phyloP scores from a whole-genome alignment of 2,113 vertebrate genomes.

The Podocnemis expansa region DNA sequence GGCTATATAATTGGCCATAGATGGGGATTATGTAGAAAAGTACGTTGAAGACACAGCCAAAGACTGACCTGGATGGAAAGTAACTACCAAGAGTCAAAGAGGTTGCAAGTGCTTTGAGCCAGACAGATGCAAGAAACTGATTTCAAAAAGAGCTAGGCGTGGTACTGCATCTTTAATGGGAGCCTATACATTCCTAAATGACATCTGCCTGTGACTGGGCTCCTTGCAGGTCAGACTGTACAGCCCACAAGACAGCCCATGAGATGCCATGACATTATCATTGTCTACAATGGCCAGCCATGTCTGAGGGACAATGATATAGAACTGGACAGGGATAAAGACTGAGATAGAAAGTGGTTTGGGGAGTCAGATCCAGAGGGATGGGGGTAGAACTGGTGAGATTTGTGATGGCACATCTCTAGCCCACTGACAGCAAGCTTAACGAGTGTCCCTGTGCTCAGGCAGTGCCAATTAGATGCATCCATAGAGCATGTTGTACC shows the following conservation, averaged over 20 bases:
- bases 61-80: background rate
- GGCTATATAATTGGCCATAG: background rate
- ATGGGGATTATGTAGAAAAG: background rate
- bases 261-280: background rate
- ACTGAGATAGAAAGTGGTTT: background rate
- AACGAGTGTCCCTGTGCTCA: background rate
- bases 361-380: background rate
- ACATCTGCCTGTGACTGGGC: background rate
- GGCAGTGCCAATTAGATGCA: background rate
- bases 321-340: background rate
- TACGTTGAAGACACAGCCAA: background rate
- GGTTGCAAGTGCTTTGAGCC: background rate
- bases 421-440: background rate
- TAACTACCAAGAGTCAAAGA: background rate
- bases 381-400: background rate
- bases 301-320: background rate
- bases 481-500: background rate
- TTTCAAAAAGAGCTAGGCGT: background rate
- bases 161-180: background rate
- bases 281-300: background rate
- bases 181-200: background rate
- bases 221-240: background rate
- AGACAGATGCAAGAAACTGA: background rate
- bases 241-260: background rate
- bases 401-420: background rate